These are phyloP conservation scores for Noctua comes DNA, from an alignment of 2,888 invertebrate genomes.

Conservation along the genomic window DNA sequence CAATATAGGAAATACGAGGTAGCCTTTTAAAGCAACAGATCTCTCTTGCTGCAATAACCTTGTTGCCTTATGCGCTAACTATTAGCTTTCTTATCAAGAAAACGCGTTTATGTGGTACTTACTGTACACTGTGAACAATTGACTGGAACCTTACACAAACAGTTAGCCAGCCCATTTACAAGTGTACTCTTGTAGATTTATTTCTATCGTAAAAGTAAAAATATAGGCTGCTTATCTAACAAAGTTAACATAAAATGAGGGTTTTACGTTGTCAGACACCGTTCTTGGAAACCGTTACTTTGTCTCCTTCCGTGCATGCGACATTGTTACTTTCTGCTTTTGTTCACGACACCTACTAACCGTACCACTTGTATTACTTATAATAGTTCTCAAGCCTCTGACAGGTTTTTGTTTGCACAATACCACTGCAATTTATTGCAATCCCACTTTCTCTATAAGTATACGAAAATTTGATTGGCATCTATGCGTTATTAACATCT, in stretches of 20 bases:
- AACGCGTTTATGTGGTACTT: conserved; percentile 37
- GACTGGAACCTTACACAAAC: conserved; percentile 45
- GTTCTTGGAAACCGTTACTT: conserved; percentile 73
- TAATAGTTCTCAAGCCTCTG: conserved; percentile 58
- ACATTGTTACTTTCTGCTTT: conserved; percentile 74
- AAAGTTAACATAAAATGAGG: conserved; percentile 62
- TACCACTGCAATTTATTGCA: conserved; percentile 65
- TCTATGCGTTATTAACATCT: conserved; percentile 45
- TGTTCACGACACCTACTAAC: conserved; percentile 64
- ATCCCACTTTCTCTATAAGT: conserved; percentile 65
- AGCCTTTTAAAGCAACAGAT: conserved; percentile 21
- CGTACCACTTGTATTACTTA: conserved; percentile 58
- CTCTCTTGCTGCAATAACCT: conserved; percentile 39
- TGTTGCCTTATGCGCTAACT: conserved; percentile 23
- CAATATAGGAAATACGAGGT: conserved; percentile 4
- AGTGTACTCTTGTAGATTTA: conserved; percentile 46
- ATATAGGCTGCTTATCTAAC: conserved; percentile 59
- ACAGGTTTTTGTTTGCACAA: conserved; percentile 68
- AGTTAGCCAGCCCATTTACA: conserved; percentile 51
- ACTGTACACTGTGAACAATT: conserved; percentile 37
- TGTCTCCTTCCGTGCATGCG: conserved; percentile 69
- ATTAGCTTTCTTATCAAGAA: conserved; percentile 49
- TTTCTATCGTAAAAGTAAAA: conserved; percentile 62
- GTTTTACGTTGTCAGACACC: conserved; percentile 64
- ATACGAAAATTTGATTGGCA: conserved; percentile 57